A percentile compares a stretch with the other conserved stretches of the same genome.
These are phyloP conservation scores for Rapana venosa DNA, from an alignment of 2,888 invertebrate species.

Conservation along the genomic window DNA sequence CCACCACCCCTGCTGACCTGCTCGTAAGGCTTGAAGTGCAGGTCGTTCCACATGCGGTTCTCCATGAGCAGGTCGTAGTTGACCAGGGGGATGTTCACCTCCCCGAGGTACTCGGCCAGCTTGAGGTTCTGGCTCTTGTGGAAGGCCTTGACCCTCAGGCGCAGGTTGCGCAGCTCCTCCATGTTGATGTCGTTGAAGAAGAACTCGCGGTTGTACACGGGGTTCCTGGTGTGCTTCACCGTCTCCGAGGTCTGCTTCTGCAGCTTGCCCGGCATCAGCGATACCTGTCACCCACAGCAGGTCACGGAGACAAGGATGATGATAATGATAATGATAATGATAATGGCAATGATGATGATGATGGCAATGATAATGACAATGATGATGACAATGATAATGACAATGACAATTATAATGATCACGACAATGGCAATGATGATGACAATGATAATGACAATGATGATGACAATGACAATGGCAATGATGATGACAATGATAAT, in stretches of 20 bases:
- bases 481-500: no score
- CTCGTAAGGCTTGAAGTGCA: conserved; percentile 53
- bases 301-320: no score
- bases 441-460: no score
- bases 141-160: conserved; percentile 75
- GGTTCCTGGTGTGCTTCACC: conserved; percentile 76
- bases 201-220: conserved; percentile 78
- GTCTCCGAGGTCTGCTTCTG: conserved; percentile 76
- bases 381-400: no score
- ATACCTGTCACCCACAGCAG: conserved; percentile 56
- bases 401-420: no score
- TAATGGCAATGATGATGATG: no score
- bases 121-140: conserved; percentile 75
- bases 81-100: conserved; percentile 75
- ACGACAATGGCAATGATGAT: no score
- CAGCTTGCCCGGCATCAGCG: conserved; percentile 78
- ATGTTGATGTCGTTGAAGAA: conserved; percentile 77
- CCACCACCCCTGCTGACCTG: conserved; percentile 39
- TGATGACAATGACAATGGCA: no score
- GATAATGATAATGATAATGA: no score
- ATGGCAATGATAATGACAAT: no score
- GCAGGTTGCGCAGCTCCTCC: conserved; percentile 75
- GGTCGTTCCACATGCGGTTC: conserved; percentile 77
- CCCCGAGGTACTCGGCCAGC: conserved; percentile 77
- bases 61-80: conserved; percentile 78